Conservation (phyloP, 2,888 invertebrate species). For the Oscheius onirici region DNA sequence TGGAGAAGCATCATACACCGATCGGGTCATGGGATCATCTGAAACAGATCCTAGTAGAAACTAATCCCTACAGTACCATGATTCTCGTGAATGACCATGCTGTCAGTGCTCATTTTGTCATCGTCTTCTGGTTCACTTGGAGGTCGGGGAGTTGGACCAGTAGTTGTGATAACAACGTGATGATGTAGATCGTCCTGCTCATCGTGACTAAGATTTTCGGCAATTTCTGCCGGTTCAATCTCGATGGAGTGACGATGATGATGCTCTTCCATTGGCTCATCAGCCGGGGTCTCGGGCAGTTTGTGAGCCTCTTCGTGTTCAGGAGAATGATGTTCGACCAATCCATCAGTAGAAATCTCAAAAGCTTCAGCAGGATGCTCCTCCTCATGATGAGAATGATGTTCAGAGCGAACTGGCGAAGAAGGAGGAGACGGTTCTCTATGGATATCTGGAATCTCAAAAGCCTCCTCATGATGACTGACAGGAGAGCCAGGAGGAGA, state of each 20-base stretch:
- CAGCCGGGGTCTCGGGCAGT: neutral
- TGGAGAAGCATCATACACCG: slow-evolving; percentile 11
- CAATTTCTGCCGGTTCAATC: slow-evolving; percentile 26
- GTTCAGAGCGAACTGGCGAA: too few relatives aligned
- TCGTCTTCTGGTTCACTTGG: slow-evolving; percentile 24
- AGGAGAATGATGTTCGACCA: neutral
- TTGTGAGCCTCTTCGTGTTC: neutral
- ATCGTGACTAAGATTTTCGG: slow-evolving; percentile 7
- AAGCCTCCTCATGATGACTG: too few relatives aligned
- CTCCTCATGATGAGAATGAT: neutral
- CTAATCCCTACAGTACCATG: neutral
- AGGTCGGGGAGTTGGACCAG: slow-evolving; percentile 20
- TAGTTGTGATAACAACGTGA: slow-evolving; percentile 22
- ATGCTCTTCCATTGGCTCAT: slow-evolving; percentile 6
- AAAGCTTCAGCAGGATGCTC: neutral
- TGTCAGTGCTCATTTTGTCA: slow-evolving; percentile 45
- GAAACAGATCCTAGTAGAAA: neutral
- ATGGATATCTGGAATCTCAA: too few relatives aligned
- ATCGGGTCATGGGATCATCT: slow-evolving; percentile 24
- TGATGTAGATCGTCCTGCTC: slow-evolving; percentile 20
- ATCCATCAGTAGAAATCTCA: neutral
- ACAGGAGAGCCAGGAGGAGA: neutral
- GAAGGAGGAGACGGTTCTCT: too few relatives aligned
- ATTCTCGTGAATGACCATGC: slow-evolving; percentile 41
- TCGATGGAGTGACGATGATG: slow-evolving; percentile 8